Percentiles rank a stretch among this genome's conserved stretches.
These are phyloP conservation scores for Apotomis capreana DNA, from an alignment of 2,888 invertebrate genomes.

Conservation along the genomic window DNA sequence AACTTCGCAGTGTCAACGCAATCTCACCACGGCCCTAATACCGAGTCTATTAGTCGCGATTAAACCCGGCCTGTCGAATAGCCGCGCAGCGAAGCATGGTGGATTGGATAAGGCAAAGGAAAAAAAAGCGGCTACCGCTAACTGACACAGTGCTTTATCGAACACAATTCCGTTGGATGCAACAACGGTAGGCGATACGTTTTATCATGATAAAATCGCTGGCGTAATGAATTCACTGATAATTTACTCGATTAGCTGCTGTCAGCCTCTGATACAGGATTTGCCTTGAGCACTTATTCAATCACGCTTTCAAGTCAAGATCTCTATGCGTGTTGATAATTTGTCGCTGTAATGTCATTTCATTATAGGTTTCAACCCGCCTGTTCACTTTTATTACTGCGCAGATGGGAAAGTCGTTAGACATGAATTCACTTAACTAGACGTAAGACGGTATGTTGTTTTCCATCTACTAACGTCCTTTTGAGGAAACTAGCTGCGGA, in stretches of 20 bases:
- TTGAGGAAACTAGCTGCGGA: slow-evolving; percentile 34
- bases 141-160: slow-evolving; percentile 80
- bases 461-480: slow-evolving; percentile 37
- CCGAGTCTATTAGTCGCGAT: slow-evolving; percentile 52
- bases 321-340: slow-evolving; percentile 34
- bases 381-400: slow-evolving; percentile 40
- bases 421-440: slow-evolving; percentile 40
- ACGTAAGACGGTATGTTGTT: slow-evolving; percentile 40
- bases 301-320: slow-evolving; percentile 34
- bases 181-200: slow-evolving; percentile 52
- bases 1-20: slow-evolving; percentile 32
- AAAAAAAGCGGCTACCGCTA: slow-evolving; percentile 77
- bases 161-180: slow-evolving; percentile 70
- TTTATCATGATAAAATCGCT: slow-evolving; percentile 33
- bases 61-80: slow-evolving; percentile 63
- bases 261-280: slow-evolving; percentile 15
- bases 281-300: slow-evolving; percentile 24
- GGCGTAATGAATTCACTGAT: slow-evolving; percentile 36
- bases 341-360: slow-evolving; percentile 33
- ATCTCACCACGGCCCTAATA: slow-evolving; percentile 42
- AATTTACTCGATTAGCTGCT: slow-evolving; percentile 29
- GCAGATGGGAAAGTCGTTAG: slow-evolving; percentile 42
- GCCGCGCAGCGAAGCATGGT: slow-evolving; percentile 57
- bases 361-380: slow-evolving; percentile 36
- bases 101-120: slow-evolving; percentile 62